phyloP scores from a whole-genome alignment of 2,888 invertebrate genomes.

The Galeruca laticollis region DNA sequence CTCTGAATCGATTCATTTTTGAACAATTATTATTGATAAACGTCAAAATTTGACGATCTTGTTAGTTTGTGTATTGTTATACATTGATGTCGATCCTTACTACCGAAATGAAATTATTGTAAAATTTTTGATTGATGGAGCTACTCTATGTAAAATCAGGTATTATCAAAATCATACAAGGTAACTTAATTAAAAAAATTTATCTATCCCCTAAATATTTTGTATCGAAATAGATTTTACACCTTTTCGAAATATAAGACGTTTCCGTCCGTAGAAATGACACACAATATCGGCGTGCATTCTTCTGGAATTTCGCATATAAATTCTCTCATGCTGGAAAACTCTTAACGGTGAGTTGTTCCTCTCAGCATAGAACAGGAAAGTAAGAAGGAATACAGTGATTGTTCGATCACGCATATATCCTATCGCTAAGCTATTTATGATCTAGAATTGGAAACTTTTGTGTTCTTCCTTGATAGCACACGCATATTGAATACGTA shows the following conservation, averaged over 20 bases:
- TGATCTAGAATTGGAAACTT: constrained; percentile 58
- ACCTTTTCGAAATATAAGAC: constrained; percentile 12
- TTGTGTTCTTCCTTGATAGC: constrained; percentile 55
- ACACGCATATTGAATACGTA: constrained; percentile 55
- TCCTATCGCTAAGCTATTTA: constrained; percentile 56
- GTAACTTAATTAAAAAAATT: too few species aligned
- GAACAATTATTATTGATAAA: too few species aligned
- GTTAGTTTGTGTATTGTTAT: too few species aligned
- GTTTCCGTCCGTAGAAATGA: background rate
- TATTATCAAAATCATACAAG: too few species aligned
- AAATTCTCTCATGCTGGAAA: constrained; percentile 17
- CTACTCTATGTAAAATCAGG: too few species aligned
- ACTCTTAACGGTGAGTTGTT: constrained; percentile 34
- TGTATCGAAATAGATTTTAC: constrained; percentile 1
- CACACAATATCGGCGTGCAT: background rate
- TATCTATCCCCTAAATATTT: too few species aligned
- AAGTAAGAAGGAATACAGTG: constrained; percentile 19
- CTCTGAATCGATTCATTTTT: too few species aligned
- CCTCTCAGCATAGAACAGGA: constrained; percentile 17
- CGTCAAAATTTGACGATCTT: too few species aligned
- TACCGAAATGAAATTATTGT: too few species aligned
- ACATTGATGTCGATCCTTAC: too few species aligned
- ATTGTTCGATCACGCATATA: constrained; percentile 57
- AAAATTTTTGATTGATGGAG: too few species aligned
- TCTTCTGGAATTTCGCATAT: constrained; percentile 19